Base-by-base conservation (phyloP, 2,888 invertebrate species). In the Cephus nigrinus region DNA sequence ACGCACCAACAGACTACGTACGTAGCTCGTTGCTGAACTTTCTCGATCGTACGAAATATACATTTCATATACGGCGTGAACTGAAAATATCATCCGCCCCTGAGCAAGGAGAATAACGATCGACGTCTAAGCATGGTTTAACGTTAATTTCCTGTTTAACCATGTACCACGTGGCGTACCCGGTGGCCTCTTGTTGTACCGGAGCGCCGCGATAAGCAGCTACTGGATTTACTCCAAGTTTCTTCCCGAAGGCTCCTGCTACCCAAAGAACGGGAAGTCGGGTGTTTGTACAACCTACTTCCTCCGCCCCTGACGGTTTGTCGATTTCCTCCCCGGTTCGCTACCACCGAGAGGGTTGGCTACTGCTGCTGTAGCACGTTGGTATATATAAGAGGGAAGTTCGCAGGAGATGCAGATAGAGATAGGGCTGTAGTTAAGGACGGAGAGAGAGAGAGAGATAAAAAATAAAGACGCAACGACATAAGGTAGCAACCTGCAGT, bases 21-120 rank as follows among this genome's bases (percentile, higher is more conserved):
- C 23, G 5, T 9, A 15, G 23, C 9, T 55, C 9, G 23, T 23
- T 2, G 9, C 1, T 0, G 0, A 9, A 23, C 0, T 55, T 23
- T 55, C 23, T 23, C 23, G 55, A 0, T 55, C 5, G 23, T 55
- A 15, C 23, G 55, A 23, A 23, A 5, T 5, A 9, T 4, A 23
- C 2, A 9, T 12, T 34, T 12, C 4, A 30, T 30, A 30, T 55
- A 40, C 15, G 23, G 9, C 9, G 2, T 9, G 0, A 0, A 55
- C 5, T 9, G 9, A 55, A 9, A 55, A 23, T 9, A 23, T 55
- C 55, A 9, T 9, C 55, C 15, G 40, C 5, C 15, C 55, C 55
- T 23, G 55, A 9, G 15, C 55, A 9, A 23, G 23, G 5, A 55
- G 23, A 55, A 23, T 55, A 12, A 35, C 40, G 40, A 23, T 40